These are phyloP conservation scores for Pterocles orientalis DNA, from an alignment of 2,113 vertebrate genomes.

Conservation along the genomic window DNA sequence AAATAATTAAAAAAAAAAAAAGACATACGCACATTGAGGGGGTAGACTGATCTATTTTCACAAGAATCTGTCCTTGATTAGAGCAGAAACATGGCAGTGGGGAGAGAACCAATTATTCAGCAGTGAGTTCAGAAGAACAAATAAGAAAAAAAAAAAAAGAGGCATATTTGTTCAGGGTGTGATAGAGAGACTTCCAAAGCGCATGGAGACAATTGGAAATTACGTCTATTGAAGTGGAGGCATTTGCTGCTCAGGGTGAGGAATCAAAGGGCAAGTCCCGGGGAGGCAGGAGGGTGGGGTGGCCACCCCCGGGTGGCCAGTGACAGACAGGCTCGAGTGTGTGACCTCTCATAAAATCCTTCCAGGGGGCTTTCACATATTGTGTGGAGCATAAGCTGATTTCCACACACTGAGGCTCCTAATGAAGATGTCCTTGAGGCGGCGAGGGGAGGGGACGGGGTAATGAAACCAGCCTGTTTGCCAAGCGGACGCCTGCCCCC, in stretches of 20 bases:
- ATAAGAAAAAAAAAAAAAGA: neutral
- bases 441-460: rapidly evolving
- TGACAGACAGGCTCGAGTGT: neutral
- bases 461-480: slow-evolving; percentile 27
- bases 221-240: slow-evolving; percentile 20
- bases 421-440: slow-evolving; percentile 34
- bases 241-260: neutral
- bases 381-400: neutral
- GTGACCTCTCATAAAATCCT: slow-evolving; percentile 47
- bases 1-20: slow-evolving; percentile 4
- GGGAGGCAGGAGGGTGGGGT: slow-evolving; percentile 21
- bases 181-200: slow-evolving; percentile 45
- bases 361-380: neutral
- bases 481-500: neutral
- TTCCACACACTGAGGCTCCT: neutral
- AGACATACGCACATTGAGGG: neutral
- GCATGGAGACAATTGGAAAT: slow-evolving; percentile 62
- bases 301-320: neutral
- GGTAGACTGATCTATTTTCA: slow-evolving; percentile 25
- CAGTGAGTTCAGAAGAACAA: slow-evolving; percentile 54
- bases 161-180: slow-evolving; percentile 64
- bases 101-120: slow-evolving; percentile 56
- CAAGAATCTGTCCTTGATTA: slow-evolving; percentile 73
- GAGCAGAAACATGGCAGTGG: slow-evolving; percentile 46
- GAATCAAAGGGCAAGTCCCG: slow-evolving; percentile 5